These are phyloP conservation scores for Petroica traversi DNA, from an alignment of 2,113 vertebrate species.

Conservation along the genomic window DNA sequence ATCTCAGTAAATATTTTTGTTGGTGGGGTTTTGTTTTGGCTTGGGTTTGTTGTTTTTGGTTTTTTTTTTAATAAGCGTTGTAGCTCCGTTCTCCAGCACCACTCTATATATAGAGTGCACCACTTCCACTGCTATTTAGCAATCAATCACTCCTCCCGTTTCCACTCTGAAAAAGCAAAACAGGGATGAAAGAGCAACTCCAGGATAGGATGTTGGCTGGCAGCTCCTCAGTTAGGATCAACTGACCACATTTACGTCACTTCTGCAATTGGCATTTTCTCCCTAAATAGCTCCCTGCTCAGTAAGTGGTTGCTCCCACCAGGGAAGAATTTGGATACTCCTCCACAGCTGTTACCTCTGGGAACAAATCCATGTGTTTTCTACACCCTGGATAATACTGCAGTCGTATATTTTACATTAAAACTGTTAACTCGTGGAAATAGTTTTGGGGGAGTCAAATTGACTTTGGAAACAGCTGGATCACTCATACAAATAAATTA, in stretches of 20 bases:
- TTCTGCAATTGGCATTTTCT: not conserved
- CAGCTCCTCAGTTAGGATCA: not conserved
- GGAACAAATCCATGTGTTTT: not conserved
- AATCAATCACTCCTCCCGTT: not conserved
- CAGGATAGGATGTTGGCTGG: not conserved
- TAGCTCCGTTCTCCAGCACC: not conserved
- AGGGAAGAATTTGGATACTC: not conserved
- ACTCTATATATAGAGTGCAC: not conserved
- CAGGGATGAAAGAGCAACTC: not conserved
- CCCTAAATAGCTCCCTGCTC: not conserved
- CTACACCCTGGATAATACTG: not conserved
- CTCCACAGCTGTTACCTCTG: not conserved
- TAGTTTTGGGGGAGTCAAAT: not conserved
- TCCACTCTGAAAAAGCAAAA: not conserved
- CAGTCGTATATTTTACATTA: not conserved
- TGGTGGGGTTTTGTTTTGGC: not conserved
- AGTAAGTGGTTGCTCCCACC: not conserved
- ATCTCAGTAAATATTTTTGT: not conserved
- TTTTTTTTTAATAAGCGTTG: not conserved
- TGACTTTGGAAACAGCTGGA: not conserved
- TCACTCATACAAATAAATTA: not conserved
- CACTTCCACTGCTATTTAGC: not conserved
- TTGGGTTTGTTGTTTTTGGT: too few relatives aligned
- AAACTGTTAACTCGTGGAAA: not conserved
- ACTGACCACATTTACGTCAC: not conserved